Percentiles rank a stretch among this genome's conserved stretches.
Conservation (phyloP, 2,797 vertebrate species). For the Peromyscus melanophrys region DNA sequence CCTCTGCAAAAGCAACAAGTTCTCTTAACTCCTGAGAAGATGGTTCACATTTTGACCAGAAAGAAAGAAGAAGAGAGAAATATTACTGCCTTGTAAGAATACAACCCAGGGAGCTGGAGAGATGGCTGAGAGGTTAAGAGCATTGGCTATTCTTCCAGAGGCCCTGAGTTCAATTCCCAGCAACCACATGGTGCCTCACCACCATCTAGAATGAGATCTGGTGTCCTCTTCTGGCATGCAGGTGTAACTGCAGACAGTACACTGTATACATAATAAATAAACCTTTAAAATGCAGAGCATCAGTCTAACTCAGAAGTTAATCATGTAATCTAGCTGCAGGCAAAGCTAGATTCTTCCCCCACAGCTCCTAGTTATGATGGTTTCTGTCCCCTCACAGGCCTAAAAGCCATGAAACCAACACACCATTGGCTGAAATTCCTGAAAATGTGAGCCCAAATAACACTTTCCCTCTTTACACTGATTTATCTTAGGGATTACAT, state of each 20-base stretch:
- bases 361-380: neutral
- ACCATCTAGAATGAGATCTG: too few relatives aligned
- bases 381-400: neutral
- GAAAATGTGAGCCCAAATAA: neutral
- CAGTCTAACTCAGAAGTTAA: neutral
- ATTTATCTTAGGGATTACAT: too few relatives aligned
- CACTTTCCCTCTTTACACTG: neutral
- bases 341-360: neutral
- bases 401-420: neutral
- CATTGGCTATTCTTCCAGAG: too few relatives aligned
- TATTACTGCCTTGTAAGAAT: neutral
- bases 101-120: neutral
- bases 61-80: neutral
- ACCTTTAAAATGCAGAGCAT: neutral
- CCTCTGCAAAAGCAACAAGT: neutral
- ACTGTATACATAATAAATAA: too few relatives aligned
- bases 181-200: too few relatives aligned
- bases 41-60: slow-evolving; percentile 18
- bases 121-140: too few relatives aligned
- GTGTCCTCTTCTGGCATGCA: too few relatives aligned
- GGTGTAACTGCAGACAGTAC: too few relatives aligned
- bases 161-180: too few relatives aligned
- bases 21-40: neutral
- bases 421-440: neutral
- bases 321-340: neutral